Base-by-base conservation (phyloP, 2,113 vertebrate species). In the Monopterus albus region DNA sequence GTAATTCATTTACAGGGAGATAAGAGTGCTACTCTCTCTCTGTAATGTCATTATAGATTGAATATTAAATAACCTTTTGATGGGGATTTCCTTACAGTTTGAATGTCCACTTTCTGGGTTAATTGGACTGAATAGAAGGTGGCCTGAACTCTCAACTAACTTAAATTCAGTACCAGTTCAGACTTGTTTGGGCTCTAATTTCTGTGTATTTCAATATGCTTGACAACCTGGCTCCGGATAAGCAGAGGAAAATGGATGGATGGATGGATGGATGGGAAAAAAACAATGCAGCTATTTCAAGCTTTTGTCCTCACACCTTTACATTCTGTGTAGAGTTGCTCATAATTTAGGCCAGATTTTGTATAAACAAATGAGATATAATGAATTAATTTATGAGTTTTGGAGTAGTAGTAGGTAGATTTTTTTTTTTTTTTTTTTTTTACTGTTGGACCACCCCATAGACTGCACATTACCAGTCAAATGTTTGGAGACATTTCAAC, bases 1-100 rank as follows among this genome's bases (percentile, higher is more conserved):
- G 56, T 84, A 85, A 90, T 88, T 88, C 84, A 87, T 87, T 90
- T 87, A 90, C 70, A 33, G 53, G 42, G 64, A 65, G 86, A 90
- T 90, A 85, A 87, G 75, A 79, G 73, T 35, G 23, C 75, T 68
- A 55, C 76, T 85, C 81, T 62, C 73, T 84, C 86, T 82, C 86
- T 82, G 85, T 85, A 85, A 82, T 38, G 64, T 57, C 65, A 82
- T 87, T 70, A 81, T 78, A 84, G 45, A 74, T 63, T 78, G 78
- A 82, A 87, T 88, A 85, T 87, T 79, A 77, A 85, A 78, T 73
- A 85, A 82, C 36, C 43, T 60, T 79, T 65, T 52, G 38, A 75
- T 78, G 51, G 56, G 52, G 61, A 68, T 76, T 78, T 82, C 69
- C 70, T 71, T 28, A 42, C 62, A 52, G 78, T 68, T 70, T 78